A percentile compares a stretch with the other conserved stretches of the same genome.
Evolutionary conservation across 2,888 invertebrate genomes (phyloP).

Genomic region (Limnephilus rhombicus): DNA sequence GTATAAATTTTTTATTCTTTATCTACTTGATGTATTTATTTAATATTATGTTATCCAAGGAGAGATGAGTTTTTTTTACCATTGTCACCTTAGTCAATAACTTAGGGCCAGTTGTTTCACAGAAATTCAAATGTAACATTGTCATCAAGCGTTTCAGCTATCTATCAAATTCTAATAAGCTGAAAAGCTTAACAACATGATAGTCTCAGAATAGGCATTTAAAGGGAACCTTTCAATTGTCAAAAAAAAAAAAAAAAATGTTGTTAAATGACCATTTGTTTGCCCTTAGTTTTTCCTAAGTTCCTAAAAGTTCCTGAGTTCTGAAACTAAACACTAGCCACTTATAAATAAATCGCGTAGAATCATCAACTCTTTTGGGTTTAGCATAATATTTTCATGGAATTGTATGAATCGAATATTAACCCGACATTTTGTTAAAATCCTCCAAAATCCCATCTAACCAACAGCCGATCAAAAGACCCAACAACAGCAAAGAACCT

Average conservation of each 20-base stretch:
- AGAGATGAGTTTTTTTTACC: not conserved
- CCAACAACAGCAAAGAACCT: constrained; percentile 69
- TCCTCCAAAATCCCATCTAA: not conserved
- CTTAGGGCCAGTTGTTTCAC: too few species aligned
- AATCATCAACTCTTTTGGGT: not conserved
- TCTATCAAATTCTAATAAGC: too few species aligned
- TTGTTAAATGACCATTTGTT: too few species aligned
- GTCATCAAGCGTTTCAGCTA: too few species aligned
- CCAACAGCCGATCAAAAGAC: constrained; percentile 53
- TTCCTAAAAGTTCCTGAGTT: not conserved
- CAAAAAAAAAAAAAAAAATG: too few species aligned
- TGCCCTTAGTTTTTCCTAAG: too few species aligned
- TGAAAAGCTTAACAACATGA: too few species aligned
- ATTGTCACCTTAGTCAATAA: not conserved
- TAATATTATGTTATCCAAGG: not conserved
- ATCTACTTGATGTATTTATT: not conserved
- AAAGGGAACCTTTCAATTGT: too few species aligned
- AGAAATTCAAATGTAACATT: too few species aligned
- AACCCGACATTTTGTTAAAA: not conserved
- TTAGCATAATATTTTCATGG: not conserved
- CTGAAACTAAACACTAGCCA: not conserved
- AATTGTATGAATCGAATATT: not conserved
- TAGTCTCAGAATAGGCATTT: too few species aligned
- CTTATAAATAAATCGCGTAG: not conserved
- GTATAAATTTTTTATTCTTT: not conserved